Percentiles rank a stretch among this genome's conserved stretches.
Conservation (phyloP, 2,113 vertebrate species). For the Origma solitaria region DNA sequence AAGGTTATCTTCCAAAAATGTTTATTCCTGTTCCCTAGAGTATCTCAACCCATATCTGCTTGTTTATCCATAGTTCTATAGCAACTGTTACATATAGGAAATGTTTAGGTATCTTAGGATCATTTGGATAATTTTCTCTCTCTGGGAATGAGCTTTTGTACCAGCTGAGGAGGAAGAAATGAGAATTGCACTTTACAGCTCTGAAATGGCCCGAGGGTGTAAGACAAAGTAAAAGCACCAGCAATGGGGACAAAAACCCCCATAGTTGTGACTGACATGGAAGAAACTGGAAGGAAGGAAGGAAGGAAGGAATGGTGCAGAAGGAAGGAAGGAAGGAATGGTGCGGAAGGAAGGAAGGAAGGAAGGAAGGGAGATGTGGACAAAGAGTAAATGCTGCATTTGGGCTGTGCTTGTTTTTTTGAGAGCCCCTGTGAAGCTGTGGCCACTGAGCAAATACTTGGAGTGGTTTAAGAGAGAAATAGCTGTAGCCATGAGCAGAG, state of each 20-base stretch:
- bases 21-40: neutral
- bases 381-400: neutral
- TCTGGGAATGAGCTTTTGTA: neutral
- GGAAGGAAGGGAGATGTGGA: neutral
- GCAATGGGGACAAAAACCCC: neutral
- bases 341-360: neutral
- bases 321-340: neutral
- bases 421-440: neutral
- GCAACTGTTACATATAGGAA: neutral
- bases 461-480: neutral
- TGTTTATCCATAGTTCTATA: neutral
- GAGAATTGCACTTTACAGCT: neutral
- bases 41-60: neutral
- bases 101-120: neutral
- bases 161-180: neutral
- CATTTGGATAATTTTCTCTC: neutral
- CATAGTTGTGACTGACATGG: neutral
- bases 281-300: neutral
- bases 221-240: neutral
- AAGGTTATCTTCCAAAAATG: neutral
- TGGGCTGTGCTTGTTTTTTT: neutral
- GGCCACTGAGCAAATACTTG: slow-evolving; percentile 4
- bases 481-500: neutral
- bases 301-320: neutral
- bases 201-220: neutral